Base-by-base conservation (phyloP, 2,888 invertebrate genomes). In the Miltochrista miniata region DNA sequence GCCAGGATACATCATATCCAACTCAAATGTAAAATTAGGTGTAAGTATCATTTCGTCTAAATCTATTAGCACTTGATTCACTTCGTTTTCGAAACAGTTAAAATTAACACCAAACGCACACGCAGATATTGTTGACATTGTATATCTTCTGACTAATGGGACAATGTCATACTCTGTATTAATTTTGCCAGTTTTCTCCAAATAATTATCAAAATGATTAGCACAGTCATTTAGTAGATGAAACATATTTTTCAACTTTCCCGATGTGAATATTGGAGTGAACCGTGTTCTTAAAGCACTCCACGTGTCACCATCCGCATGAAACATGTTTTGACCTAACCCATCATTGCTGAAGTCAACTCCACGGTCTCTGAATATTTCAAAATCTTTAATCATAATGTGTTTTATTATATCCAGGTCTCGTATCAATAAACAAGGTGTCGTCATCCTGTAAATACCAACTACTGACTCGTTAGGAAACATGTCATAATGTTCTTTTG, bases 331-430 rank as follows among this genome's bases (percentile, higher is more conserved):
- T 7, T 52, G 54, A 14, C 79, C 80, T 24, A 85, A 48, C 2
- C 74, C 79, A 42, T 78, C 51, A 7, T 76, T 73, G 35, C 77
- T 76, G 12, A 79, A 74, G 33, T 76, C 72, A 0, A 80, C 3
- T 0, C 81, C 81, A 9, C 87, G 77, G 8, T 85, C 80, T 1
- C 54, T 11, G 24, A 86, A 86, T 0, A 41, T 4, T 11, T 83
- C 74, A 37, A 85, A 86, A 54, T 85, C 85, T 51, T 81, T 83
- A n/a, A 85, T 76, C 60, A 85, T 62, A 1, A 86, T 56, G 2
- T 77, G 63, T 59, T 83, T 84, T 7, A 86, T 57, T 0, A 83
- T 42, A 8, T 87, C 84, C 13, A 81, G 60, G 53, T 87, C 85
- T 12, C 78, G 63, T 10, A 87, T 52, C 2, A 85, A 35, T 11